These are phyloP conservation scores for roundworm (Caenorhabditis elegans) DNA, from an alignment of 1,140 invertebrate species.

Conservation along the genomic window DNA sequence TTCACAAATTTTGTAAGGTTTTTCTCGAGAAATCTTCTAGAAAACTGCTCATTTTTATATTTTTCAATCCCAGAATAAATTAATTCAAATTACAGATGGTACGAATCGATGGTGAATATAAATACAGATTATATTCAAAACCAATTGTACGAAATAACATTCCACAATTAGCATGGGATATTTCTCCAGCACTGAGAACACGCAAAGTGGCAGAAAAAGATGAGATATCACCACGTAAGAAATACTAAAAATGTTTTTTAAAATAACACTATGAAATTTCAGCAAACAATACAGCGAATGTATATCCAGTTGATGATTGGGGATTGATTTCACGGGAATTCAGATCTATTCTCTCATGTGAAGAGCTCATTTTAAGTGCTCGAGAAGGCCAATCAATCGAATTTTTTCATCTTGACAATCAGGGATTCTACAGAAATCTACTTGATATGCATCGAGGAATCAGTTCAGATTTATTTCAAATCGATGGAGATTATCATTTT, in stretches of 20 bases:
- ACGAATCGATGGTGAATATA: neutral
- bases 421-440: neutral
- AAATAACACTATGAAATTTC: too few relatives aligned
- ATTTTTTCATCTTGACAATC: neutral
- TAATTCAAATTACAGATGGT: neutral
- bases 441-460: neutral
- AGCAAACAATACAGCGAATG: neutral
- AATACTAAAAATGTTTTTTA: too few relatives aligned
- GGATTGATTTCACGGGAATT: neutral
- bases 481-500: neutral
- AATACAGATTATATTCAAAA: neutral
- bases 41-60: too few relatives aligned
- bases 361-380: neutral
- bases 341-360: neutral
- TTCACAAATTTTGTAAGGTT: too few relatives aligned
- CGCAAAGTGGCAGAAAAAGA: neutral
- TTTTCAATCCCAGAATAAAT: too few relatives aligned
- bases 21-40: too few relatives aligned
- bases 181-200: neutral
- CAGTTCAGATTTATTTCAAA: neutral
- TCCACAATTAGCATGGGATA: slow-evolving; percentile 2
- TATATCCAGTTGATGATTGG: neutral
- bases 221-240: neutral
- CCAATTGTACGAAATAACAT: neutral
- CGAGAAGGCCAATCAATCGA: neutral